Percentiles rank a stretch among this genome's conserved stretches.
Evolutionary conservation across 23 tunicate species (phyloP).

Genomic region (Trididemnum nubilum): DNA sequence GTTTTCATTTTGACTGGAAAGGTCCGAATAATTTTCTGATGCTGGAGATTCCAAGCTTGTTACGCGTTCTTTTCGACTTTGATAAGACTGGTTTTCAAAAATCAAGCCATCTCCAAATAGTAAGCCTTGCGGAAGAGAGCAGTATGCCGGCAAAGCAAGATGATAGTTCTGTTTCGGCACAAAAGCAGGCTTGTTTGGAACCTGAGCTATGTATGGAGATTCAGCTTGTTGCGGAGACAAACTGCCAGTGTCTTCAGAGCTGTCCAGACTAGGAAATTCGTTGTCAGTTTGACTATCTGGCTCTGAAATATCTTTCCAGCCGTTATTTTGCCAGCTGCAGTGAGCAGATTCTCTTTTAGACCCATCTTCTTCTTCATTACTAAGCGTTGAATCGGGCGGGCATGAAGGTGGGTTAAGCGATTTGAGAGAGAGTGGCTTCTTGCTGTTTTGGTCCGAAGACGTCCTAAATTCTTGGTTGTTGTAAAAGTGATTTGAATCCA

Average conservation of each 20-base stretch:
- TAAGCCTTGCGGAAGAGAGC: background rate
- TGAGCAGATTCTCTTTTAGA: too few species aligned
- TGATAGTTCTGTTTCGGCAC: background rate
- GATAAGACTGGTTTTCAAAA: slow-evolving; percentile 35
- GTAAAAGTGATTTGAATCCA: too few species aligned
- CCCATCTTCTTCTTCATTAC: too few species aligned
- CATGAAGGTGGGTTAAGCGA: too few species aligned
- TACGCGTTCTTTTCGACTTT: background rate
- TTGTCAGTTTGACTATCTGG: too few species aligned
- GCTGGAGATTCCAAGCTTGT: background rate
- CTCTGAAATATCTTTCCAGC: too few species aligned
- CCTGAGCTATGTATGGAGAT: background rate
- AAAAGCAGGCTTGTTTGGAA: background rate
- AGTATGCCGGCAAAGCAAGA: background rate
- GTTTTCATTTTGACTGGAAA: background rate
- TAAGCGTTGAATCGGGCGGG: too few species aligned
- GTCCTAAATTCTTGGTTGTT: too few species aligned
- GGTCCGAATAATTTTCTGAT: background rate
- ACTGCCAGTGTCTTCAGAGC: too few species aligned
- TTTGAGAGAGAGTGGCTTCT: background rate
- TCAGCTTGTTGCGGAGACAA: background rate
- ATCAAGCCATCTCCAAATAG: background rate
- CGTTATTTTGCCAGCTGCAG: too few species aligned
- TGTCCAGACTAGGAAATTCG: too few species aligned
- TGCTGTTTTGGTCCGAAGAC: too few species aligned